Evolutionary conservation across 2,797 vertebrate genomes (phyloP).

Genomic region (Taeniopygia guttata): DNA sequence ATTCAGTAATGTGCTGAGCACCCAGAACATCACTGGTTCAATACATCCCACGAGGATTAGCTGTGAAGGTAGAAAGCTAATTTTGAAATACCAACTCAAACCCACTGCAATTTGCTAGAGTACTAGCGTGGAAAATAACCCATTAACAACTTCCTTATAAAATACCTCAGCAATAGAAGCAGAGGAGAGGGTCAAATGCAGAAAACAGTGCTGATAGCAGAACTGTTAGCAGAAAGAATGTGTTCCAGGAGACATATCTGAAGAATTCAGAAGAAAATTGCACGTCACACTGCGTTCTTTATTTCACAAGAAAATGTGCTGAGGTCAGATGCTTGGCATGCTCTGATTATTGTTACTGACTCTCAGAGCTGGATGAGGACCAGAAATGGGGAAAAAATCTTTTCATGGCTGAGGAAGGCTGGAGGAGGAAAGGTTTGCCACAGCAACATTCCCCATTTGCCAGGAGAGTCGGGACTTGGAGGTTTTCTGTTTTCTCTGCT

Average conservation of each 20-base stretch:
- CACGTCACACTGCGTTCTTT: background rate
- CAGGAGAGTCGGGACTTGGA: background rate
- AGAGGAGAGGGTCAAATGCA: background rate
- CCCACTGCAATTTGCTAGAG: background rate
- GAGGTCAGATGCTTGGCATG: background rate
- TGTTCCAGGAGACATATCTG: background rate
- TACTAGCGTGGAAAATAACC: background rate
- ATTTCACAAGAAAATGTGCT: constrained; percentile 9
- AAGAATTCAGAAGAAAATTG: background rate
- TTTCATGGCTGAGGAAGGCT: background rate
- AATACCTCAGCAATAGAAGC: background rate
- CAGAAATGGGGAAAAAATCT: background rate
- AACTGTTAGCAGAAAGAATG: background rate
- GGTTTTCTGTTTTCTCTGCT: background rate
- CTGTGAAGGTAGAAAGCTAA: background rate
- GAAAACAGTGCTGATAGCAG: background rate
- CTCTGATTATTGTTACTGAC: background rate
- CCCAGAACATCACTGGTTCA: background rate
- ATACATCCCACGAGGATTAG: rapidly evolving
- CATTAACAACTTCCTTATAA: background rate
- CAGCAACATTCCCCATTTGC: background rate
- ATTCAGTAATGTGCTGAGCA: background rate
- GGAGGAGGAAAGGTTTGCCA: background rate
- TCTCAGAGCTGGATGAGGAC: background rate
- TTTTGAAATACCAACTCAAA: background rate